These are phyloP conservation scores for Lagocephalus sceleratus DNA, from an alignment of 2,797 vertebrate genomes.

Conservation along the genomic window DNA sequence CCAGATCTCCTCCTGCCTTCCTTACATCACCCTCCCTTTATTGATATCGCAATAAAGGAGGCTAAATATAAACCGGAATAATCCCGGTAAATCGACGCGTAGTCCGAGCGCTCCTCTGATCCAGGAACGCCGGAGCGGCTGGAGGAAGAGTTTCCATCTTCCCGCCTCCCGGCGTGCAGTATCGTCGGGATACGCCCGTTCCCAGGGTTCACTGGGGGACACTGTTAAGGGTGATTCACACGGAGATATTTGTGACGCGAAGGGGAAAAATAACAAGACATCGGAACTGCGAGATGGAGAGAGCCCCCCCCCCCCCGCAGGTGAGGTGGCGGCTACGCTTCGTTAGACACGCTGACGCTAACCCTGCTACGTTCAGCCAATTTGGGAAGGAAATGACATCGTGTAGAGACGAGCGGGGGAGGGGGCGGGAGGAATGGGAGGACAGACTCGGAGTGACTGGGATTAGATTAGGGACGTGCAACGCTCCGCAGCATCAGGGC, in stretches of 20 bases:
- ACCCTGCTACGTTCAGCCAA: conserved; percentile 51
- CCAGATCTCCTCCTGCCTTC: conserved; percentile 33
- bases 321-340: conserved; percentile 56
- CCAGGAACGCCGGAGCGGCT: conserved; percentile 45
- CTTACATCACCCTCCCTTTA: conserved; percentile 29
- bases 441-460: conserved; percentile 20
- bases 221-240: too few relatives aligned
- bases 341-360: conserved; percentile 47
- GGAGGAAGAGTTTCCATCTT: too few relatives aligned
- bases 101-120: conserved; percentile 7
- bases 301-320: conserved; percentile 25
- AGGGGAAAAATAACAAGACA: conserved; percentile 2
- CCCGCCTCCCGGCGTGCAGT: too few relatives aligned
- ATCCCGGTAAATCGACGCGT: too few relatives aligned
- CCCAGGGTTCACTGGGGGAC: too few relatives aligned
- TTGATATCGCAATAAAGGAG: conserved; percentile 38
- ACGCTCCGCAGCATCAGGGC: conserved; percentile 28
- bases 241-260: too few relatives aligned
- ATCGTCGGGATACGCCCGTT: too few relatives aligned
- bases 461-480: conserved; percentile 48
- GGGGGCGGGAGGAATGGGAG: conserved; percentile 13
- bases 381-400: conserved; percentile 64
- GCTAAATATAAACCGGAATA: not conserved
- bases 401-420: conserved; percentile 27
- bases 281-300: conserved; percentile 21